phyloP scores from a whole-genome alignment of 2,888 invertebrate genomes.

The Spodoptera littoralis region DNA sequence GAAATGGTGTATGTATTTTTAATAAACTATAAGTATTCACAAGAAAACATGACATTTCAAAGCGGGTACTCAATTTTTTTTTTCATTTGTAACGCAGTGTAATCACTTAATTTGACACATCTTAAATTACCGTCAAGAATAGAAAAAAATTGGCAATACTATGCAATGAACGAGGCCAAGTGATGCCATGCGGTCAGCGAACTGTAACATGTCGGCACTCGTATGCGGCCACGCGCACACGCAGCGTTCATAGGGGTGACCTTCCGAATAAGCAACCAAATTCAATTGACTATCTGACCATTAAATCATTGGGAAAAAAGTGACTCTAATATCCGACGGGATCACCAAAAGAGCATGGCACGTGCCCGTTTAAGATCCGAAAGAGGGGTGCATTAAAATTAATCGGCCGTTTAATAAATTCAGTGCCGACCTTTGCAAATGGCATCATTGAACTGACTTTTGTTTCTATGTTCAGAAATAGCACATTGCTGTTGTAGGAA shows the following conservation, averaged over 20 bases:
- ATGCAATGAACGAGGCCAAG: conserved; percentile 62
- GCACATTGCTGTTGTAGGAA: conserved; percentile 34
- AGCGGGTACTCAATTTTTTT: too few species aligned
- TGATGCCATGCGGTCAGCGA: conserved; percentile 73
- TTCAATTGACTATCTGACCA: conserved; percentile 35
- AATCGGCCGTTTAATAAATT: conserved; percentile 53
- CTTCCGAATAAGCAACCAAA: conserved; percentile 56
- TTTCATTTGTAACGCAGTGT: too few species aligned
- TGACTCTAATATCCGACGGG: conserved; percentile 30
- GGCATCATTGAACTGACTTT: conserved; percentile 19
- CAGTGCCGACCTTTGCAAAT: conserved; percentile 44
- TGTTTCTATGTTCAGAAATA: conserved; percentile 31
- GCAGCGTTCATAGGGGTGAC: conserved; percentile 53
- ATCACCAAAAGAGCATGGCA: conserved; percentile 44
- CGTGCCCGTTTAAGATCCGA: conserved; percentile 51
- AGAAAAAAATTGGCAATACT: conserved; percentile 50
- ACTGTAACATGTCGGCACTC: conserved; percentile 72
- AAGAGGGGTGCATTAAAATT: conserved; percentile 38
- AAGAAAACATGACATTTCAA: too few species aligned
- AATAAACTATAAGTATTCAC: too few species aligned
- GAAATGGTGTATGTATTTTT: too few species aligned
- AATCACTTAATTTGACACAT: conserved; percentile 57
- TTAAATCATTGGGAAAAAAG: conserved; percentile 23
- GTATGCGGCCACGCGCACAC: conserved; percentile 63
- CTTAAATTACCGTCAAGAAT: conserved; percentile 31